Percentiles rank a stretch among this genome's conserved stretches.
phyloP scores from a whole-genome alignment of 2,888 invertebrate species.

The Smittia sp. region DNA sequence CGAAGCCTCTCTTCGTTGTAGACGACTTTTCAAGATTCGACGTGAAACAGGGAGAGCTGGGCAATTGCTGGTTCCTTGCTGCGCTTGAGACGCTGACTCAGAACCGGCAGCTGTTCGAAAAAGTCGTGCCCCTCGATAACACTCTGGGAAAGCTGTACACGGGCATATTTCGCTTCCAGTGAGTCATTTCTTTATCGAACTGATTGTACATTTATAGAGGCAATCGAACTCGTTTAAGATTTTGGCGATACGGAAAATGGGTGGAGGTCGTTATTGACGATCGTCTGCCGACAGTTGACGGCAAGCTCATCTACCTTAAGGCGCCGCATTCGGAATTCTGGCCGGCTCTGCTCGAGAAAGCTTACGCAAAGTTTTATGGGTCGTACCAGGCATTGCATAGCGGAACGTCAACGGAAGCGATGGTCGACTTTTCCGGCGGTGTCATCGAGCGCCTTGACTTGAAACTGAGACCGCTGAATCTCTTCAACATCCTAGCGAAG shows the following conservation, averaged over 20 bases:
- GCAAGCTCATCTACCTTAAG: conserved; percentile 74
- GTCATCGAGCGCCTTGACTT: background rate
- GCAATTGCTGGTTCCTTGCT: background rate
- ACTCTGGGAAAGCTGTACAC: conserved; percentile 84
- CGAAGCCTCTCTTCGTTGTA: conserved; percentile 78
- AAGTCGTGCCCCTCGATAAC: conserved; percentile 59
- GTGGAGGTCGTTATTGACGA: conserved; percentile 86
- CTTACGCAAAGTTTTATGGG: conserved; percentile 74
- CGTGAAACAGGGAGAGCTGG: conserved; percentile 80
- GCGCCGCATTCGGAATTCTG: conserved; percentile 71
- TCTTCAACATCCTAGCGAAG: background rate
- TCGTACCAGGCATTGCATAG: conserved; percentile 96
- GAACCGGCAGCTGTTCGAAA: background rate
- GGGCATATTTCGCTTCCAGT: conserved; percentile 89
- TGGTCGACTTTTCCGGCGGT: conserved; percentile 51
- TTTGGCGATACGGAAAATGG: conserved; percentile 88
- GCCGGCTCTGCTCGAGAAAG: conserved; percentile 86
- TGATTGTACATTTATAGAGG: background rate
- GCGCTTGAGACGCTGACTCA: background rate
- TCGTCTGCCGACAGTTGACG: conserved; percentile 74
- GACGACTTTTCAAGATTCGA: conserved; percentile 92
- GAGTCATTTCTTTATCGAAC: conserved; percentile 42
- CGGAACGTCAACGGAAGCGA: conserved; percentile 65
- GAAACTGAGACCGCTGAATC: background rate
- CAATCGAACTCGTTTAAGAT: conserved; percentile 52